phyloP scores from a whole-genome alignment of 35 echinoderm and acorn worm species.

The Patiria miniata region DNA sequence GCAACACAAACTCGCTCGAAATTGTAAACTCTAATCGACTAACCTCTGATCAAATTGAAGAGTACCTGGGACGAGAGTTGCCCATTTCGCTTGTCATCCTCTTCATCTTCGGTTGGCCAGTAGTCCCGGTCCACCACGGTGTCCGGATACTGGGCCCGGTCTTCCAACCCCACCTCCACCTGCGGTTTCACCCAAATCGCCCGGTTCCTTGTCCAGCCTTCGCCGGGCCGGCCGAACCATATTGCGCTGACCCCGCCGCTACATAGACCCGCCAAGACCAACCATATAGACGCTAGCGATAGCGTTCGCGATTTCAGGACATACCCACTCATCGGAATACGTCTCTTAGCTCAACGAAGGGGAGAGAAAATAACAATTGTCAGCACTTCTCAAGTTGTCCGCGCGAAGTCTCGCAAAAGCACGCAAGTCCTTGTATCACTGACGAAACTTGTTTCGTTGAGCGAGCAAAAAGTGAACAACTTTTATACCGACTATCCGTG shows the following conservation, averaged over 20 bases:
- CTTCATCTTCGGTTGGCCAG: neutral
- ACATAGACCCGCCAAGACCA: neutral
- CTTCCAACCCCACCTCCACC: neutral
- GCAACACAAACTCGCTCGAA: neutral
- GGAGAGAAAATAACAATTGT: no score
- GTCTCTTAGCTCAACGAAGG: no score
- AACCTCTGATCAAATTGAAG: slow-evolving; percentile 20
- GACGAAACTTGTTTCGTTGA: no score
- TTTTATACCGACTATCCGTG: no score
- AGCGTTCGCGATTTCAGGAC: neutral
- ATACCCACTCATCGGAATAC: no score
- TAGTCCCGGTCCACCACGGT: neutral
- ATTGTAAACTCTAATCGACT: neutral
- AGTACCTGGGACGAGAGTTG: neutral
- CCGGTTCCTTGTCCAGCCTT: neutral
- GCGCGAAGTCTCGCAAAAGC: no score
- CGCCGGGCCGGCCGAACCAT: slow-evolving; percentile 12
- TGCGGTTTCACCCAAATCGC: neutral
- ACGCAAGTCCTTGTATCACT: no score
- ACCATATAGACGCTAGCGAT: neutral
- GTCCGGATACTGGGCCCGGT: neutral
- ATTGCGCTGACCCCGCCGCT: neutral
- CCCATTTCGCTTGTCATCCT: neutral
- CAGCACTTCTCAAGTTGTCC: no score
- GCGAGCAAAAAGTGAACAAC: no score